phyloP scores from a whole-genome alignment of 2,113 vertebrate species.

The Myiozetetes cayanensis region DNA sequence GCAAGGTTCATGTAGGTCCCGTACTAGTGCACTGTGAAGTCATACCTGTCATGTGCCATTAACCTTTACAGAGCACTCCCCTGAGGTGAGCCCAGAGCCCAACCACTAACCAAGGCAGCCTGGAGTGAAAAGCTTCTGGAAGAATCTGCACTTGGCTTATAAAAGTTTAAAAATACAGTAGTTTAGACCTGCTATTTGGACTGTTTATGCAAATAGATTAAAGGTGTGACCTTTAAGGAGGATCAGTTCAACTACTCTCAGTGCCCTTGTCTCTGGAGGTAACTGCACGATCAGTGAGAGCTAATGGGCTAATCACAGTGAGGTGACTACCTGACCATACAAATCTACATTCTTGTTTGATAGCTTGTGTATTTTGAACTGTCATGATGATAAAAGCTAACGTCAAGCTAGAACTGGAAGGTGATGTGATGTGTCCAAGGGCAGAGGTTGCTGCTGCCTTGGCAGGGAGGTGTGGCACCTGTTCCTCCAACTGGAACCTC shows the following conservation, averaged over 20 bases:
- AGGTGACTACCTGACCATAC: not conserved
- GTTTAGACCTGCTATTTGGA: not conserved
- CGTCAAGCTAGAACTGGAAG: not conserved
- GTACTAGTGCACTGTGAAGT: rapidly evolving
- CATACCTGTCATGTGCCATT: rapidly evolving
- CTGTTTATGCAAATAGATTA: not conserved
- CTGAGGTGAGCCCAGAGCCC: not conserved
- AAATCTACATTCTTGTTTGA: not conserved
- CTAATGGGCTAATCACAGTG: not conserved
- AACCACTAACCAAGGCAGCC: not conserved
- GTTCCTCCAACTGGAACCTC: not conserved
- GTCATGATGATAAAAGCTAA: not conserved
- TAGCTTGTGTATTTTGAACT: not conserved
- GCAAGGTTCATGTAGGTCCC: not conserved
- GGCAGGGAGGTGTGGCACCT: not conserved
- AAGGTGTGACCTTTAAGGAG: not conserved
- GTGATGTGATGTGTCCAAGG: rapidly evolving
- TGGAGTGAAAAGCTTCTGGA: not conserved
- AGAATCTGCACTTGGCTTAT: not conserved
- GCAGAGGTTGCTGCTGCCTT: not conserved
- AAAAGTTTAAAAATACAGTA: not conserved
- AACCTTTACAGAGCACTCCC: not conserved
- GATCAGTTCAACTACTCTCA: not conserved
- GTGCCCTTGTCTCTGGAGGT: not conserved
- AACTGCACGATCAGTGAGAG: not conserved